Percentiles rank a stretch among this genome's conserved stretches.
Conservation (phyloP, 1,140 invertebrate genomes). For the Trachymyrmex septentrionalis region DNA sequence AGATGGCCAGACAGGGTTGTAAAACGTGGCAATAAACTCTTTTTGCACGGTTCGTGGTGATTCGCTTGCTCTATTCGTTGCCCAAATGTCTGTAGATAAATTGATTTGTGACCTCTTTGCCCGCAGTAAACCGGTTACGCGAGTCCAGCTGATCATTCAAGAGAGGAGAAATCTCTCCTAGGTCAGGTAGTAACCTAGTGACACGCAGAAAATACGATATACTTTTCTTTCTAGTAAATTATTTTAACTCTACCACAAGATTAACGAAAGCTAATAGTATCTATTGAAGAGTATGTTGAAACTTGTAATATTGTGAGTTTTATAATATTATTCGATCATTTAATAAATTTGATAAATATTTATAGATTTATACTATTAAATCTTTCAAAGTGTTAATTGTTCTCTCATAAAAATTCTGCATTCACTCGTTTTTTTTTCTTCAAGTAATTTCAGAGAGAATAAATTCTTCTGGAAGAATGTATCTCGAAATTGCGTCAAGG, state of each 20-base stretch:
- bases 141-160: constrained; percentile 26
- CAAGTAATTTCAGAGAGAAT: neutral
- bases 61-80: neutral
- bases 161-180: constrained; percentile 22
- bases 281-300: neutral
- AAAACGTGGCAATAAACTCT: neutral
- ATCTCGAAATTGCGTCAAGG: neutral
- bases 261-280: neutral
- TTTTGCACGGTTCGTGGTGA: constrained; percentile 1
- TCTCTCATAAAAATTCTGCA: neutral
- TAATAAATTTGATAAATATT: neutral
- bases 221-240: neutral
- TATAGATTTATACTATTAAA: neutral
- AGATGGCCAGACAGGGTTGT: neutral
- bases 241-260: neutral
- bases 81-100: constrained; percentile 40
- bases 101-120: constrained; percentile 43
- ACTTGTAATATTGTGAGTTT: neutral
- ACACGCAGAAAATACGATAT: constrained; percentile 25
- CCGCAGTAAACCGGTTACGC: constrained; percentile 44
- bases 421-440: too few relatives aligned
- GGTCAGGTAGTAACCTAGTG: constrained; percentile 45
- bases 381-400: neutral
- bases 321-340: neutral
- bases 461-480: constrained; percentile 15